Conservation (phyloP, 2,113 vertebrate species). For the Pluvialis apricaria region DNA sequence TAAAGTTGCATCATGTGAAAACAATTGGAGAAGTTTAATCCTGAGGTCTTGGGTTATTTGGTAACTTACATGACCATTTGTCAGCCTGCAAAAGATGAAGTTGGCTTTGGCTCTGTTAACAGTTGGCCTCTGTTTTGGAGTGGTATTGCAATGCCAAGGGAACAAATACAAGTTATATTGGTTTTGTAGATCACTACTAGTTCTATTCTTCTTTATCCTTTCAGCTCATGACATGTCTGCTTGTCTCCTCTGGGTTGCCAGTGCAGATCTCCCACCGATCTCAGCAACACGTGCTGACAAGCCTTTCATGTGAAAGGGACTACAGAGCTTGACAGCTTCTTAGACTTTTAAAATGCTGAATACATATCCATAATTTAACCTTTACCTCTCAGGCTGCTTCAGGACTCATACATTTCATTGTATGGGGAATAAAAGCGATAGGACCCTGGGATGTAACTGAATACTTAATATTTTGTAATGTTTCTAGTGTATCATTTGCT, state of each 20-base stretch:
- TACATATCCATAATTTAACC: constrained; percentile 1
- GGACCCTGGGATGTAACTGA: constrained; percentile 41
- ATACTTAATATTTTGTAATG: background rate
- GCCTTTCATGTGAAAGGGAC: background rate
- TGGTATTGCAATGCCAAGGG: background rate
- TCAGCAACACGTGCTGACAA: background rate
- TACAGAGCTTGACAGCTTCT: background rate
- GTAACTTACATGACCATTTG: constrained; percentile 56
- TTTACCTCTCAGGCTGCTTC: background rate
- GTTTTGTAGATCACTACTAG: background rate
- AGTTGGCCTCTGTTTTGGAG: constrained; percentile 43
- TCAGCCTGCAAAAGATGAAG: constrained; percentile 39
- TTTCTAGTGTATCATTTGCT: constrained; percentile 3
- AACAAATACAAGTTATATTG: background rate
- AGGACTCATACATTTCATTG: background rate
- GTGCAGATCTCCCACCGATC: background rate
- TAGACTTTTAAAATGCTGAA: background rate
- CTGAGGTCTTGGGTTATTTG: constrained; percentile 25
- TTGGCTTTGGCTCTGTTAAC: constrained; percentile 46
- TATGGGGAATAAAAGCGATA: background rate
- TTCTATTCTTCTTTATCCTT: constrained; percentile 2
- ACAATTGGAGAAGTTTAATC: constrained; percentile 63
- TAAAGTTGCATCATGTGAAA: constrained; percentile 68
- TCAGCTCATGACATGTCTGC: background rate
- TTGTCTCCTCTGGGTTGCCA: background rate